Evolutionary conservation across 2,888 invertebrate species (phyloP).

Genomic region (Fissipunctia ypsillon): DNA sequence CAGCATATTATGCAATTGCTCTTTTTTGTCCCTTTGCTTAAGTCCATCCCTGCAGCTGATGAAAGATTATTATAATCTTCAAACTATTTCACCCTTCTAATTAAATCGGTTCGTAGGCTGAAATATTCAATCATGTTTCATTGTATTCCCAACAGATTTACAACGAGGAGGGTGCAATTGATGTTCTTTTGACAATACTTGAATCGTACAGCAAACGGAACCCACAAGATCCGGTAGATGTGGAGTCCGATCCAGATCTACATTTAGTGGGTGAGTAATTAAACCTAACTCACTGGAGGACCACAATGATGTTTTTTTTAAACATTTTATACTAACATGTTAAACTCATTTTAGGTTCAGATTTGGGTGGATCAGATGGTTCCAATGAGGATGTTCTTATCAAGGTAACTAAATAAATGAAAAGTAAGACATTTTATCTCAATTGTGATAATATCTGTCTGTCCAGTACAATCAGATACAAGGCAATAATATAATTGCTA

Average conservation of each 20-base stretch:
- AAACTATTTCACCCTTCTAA: too few species aligned
- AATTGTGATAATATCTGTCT: neutral
- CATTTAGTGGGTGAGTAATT: constrained; percentile 80
- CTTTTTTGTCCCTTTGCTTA: too few species aligned
- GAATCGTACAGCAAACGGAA: constrained; percentile 87
- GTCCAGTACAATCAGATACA: too few species aligned
- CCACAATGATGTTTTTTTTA: neutral
- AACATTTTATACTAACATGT: constrained; percentile 27
- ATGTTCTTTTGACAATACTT: constrained; percentile 88
- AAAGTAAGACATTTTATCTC: neutral
- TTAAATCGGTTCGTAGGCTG: too few species aligned
- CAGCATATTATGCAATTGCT: too few species aligned
- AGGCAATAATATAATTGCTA: neutral
- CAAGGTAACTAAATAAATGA: constrained; percentile 87
- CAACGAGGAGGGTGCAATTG: constrained; percentile 85
- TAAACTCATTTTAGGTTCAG: constrained; percentile 78
- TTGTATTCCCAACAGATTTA: constrained; percentile 78
- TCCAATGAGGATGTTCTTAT: constrained; percentile 92
- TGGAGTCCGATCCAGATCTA: constrained; percentile 80
- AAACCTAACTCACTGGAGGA: neutral
- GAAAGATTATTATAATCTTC: too few species aligned
- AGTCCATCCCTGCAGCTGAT: too few species aligned
- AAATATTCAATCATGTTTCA: too few species aligned
- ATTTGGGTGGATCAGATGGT: constrained; percentile 88
- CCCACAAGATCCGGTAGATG: constrained; percentile 74